These are phyloP conservation scores for Sternotherus odoratus DNA, from an alignment of 2,797 vertebrate genomes.

Conservation along the genomic window DNA sequence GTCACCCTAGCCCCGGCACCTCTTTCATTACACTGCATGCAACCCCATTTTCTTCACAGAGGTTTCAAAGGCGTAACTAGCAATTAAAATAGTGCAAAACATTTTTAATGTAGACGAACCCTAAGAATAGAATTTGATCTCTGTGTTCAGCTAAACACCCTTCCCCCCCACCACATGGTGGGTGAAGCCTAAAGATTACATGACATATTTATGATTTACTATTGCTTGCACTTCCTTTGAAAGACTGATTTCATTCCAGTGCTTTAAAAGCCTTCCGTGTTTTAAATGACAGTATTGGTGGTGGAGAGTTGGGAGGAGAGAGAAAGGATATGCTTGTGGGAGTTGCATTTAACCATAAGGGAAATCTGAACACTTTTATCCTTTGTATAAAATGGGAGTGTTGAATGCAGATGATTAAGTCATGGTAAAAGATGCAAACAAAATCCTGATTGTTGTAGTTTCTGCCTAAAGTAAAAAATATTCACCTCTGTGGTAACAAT, in stretches of 20 bases:
- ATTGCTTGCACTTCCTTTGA: background rate
- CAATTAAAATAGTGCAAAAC: background rate
- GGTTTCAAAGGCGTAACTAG: background rate
- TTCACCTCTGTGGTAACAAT: background rate
- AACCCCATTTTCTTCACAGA: background rate
- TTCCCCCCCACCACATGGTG: background rate
- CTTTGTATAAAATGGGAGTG: background rate
- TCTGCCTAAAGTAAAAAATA: background rate
- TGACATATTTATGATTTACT: background rate
- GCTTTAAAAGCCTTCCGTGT: background rate
- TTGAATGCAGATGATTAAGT: constrained; percentile 3
- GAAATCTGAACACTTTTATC: background rate
- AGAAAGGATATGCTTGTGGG: background rate
- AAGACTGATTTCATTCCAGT: background rate
- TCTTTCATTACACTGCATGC: too few relatives aligned
- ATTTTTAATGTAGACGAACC: background rate
- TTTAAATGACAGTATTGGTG: background rate
- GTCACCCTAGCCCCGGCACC: too few relatives aligned
- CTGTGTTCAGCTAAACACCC: background rate
- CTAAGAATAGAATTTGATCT: background rate
- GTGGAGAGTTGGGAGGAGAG: background rate
- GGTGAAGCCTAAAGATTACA: background rate
- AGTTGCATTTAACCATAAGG: background rate
- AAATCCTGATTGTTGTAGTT: background rate
- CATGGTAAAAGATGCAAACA: background rate